These are phyloP conservation scores for Esox lucius DNA, from an alignment of 2,797 vertebrate genomes.

Conservation along the genomic window DNA sequence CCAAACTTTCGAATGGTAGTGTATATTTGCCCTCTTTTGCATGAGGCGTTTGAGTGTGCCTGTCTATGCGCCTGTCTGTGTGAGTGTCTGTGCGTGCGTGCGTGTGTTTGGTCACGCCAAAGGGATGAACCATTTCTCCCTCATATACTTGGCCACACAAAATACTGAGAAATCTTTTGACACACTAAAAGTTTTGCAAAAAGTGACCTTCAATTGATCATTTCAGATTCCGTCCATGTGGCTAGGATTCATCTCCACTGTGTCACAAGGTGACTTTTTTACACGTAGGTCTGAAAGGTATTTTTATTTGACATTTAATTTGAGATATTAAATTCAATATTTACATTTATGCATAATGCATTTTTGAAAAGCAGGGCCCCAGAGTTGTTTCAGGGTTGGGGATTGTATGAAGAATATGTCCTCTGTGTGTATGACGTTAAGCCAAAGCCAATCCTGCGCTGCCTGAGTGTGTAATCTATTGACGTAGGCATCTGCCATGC, in stretches of 20 bases:
- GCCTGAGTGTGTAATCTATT: slow-evolving; percentile 66
- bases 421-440: slow-evolving; percentile 54
- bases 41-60: background rate
- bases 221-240: background rate
- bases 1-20: too few relatives aligned
- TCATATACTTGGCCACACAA: background rate
- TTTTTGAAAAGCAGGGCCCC: background rate
- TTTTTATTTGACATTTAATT: background rate
- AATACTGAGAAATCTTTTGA: too few relatives aligned
- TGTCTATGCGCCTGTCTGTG: background rate
- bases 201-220: background rate
- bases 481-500: slow-evolving; percentile 69
- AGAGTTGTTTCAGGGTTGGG: slow-evolving; percentile 11
- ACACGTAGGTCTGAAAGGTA: background rate
- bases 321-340: background rate
- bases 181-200: background rate
- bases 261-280: background rate
- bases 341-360: background rate
- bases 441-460: slow-evolving; percentile 53
- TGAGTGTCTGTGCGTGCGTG: background rate
- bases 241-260: background rate
- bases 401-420: slow-evolving; percentile 47
- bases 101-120: background rate
- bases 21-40: too few relatives aligned
- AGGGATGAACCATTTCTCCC: slow-evolving; percentile 2